Percentiles rank a stretch among this genome's conserved stretches.
phyloP scores from a whole-genome alignment of 2,888 invertebrate genomes.

The Hetaerina titia region DNA sequence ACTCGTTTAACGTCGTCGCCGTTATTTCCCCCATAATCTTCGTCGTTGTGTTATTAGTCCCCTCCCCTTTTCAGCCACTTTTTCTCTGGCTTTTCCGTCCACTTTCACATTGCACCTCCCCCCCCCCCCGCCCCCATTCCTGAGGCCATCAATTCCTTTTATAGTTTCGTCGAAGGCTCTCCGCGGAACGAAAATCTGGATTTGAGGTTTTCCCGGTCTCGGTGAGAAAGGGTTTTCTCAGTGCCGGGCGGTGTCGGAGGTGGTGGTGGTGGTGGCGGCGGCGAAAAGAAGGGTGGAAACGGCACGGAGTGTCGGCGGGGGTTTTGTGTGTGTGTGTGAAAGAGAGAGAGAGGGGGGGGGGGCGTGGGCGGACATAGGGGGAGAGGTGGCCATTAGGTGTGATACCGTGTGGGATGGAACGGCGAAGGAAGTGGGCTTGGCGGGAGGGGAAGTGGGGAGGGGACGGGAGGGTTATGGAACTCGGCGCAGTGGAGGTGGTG shows the following conservation, averaged over 20 bases:
- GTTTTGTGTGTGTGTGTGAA: neutral
- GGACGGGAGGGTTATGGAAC: too few relatives aligned
- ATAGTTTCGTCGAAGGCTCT: neutral
- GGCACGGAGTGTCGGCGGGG: neutral
- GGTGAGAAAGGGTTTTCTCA: constrained; percentile 22
- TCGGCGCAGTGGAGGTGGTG: too few relatives aligned
- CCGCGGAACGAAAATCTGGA: constrained; percentile 31
- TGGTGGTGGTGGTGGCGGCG: neutral
- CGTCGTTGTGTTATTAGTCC: too few relatives aligned
- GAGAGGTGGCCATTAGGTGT: constrained; percentile 32
- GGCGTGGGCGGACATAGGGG: neutral
- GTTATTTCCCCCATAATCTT: too few relatives aligned
- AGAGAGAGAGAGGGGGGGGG: neutral
- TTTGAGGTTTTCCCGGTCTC: constrained; percentile 21
- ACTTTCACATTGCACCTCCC: too few relatives aligned
- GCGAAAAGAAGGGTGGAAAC: neutral
- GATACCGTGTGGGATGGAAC: neutral
- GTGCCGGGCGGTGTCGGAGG: neutral
- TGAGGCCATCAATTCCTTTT: neutral
- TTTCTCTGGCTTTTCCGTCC: too few relatives aligned
- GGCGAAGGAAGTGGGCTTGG: neutral
- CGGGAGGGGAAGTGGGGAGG: too few relatives aligned
- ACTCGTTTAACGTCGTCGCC: too few relatives aligned
- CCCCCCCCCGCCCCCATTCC: neutral
- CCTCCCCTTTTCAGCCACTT: too few relatives aligned